Evolutionary conservation across 2,113 vertebrate genomes (phyloP).

Genomic region (Scomber colias): DNA sequence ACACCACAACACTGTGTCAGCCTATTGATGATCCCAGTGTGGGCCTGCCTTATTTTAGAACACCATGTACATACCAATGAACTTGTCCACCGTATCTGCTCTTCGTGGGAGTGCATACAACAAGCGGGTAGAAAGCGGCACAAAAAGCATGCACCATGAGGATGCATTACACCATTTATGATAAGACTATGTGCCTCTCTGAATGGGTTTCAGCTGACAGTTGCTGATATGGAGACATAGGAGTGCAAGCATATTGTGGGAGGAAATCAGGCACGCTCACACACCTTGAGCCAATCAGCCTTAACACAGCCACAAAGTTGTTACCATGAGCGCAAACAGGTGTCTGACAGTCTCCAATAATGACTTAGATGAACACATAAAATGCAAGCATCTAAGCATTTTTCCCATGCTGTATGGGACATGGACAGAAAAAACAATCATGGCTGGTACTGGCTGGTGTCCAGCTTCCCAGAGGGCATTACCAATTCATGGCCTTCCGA

Average conservation of each 20-base stretch:
- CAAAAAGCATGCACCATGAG: constrained; percentile 44
- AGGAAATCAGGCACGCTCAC: constrained; percentile 58
- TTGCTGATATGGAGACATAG: constrained; percentile 61
- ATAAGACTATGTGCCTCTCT: constrained; percentile 58
- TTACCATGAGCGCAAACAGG: constrained; percentile 56
- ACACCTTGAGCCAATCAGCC: constrained; percentile 69
- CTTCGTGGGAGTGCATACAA: constrained; percentile 39
- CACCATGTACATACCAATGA: constrained; percentile 51
- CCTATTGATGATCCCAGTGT: constrained; percentile 61
- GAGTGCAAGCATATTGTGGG: constrained; percentile 39
- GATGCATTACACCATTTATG: constrained; percentile 68
- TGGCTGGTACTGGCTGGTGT: constrained; percentile 33
- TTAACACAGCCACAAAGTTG: constrained; percentile 56
- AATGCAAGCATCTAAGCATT: constrained; percentile 18
- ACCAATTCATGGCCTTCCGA: constrained; percentile 32
- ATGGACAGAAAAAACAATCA: constrained; percentile 34
- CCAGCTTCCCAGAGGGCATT: constrained; percentile 47
- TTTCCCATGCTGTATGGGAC: constrained; percentile 24
- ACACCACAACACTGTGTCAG: constrained; percentile 26
- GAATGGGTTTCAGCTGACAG: constrained; percentile 62
- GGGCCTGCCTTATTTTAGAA: constrained; percentile 60
- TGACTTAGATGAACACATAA: constrained; percentile 49
- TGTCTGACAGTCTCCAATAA: constrained; percentile 55
- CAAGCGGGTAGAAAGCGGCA: background rate
- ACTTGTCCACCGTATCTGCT: constrained; percentile 46